phyloP scores from a whole-genome alignment of 2,888 invertebrate genomes.

The Ophion ellenae region DNA sequence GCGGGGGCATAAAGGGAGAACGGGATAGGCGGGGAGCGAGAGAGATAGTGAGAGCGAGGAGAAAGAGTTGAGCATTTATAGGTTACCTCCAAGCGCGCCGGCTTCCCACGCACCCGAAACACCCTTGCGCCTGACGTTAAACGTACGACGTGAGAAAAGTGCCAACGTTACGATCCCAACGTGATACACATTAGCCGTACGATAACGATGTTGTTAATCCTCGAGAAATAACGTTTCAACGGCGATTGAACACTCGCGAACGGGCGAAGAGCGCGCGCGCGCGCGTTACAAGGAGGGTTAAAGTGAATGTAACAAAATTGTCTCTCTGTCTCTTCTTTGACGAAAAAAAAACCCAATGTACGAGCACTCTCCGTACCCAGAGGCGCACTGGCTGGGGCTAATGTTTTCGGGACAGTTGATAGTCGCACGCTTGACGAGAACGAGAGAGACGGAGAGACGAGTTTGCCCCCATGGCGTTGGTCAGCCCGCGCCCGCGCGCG shows the following conservation, averaged over 20 bases:
- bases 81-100: conserved; percentile 83
- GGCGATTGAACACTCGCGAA: conserved; percentile 50
- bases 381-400: conserved; percentile 81
- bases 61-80: conserved; percentile 73
- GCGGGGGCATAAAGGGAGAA: background rate
- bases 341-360: conserved; percentile 63
- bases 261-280: background rate
- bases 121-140: conserved; percentile 54
- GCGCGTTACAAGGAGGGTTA: background rate
- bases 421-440: conserved; percentile 49
- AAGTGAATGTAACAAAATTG: conserved; percentile 25
- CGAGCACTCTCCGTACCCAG: conserved; percentile 75
- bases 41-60: conserved; percentile 41
- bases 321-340: conserved; percentile 28
- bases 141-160: conserved; percentile 29
- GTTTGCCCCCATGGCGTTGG: conserved; percentile 72
- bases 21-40: background rate
- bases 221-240: conserved; percentile 43
- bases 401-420: conserved; percentile 80
- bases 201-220: background rate
- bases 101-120: conserved; percentile 75
- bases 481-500: conserved; percentile 54
- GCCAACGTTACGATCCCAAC: conserved; percentile 2
- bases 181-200: conserved; percentile 13
- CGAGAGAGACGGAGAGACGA: conserved; percentile 54